These are phyloP conservation scores for Papilio gigon DNA, from an alignment of 2,888 invertebrate species.

Conservation along the genomic window DNA sequence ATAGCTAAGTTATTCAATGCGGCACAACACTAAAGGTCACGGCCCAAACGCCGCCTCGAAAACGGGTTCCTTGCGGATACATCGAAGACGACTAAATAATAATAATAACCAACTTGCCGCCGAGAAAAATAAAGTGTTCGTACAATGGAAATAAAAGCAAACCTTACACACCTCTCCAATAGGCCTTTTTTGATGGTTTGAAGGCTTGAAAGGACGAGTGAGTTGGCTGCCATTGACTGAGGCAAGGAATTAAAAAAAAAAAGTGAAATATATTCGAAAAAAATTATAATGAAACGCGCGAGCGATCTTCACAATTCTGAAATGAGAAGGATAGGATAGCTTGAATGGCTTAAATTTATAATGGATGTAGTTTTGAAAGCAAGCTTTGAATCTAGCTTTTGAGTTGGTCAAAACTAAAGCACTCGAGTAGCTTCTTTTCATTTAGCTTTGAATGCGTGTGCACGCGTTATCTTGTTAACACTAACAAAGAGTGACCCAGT, in stretches of 20 bases:
- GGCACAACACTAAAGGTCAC: slow-evolving; percentile 73
- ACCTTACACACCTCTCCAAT: slow-evolving; percentile 54
- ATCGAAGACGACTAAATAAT: slow-evolving; percentile 67
- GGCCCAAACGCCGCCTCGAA: slow-evolving; percentile 71
- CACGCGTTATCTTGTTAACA: slow-evolving; percentile 31
- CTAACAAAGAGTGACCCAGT: slow-evolving; percentile 24
- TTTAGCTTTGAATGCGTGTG: slow-evolving; percentile 30
- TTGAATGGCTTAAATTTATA: slow-evolving; percentile 56
- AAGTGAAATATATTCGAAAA: slow-evolving; percentile 43
- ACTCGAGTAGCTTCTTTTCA: slow-evolving; percentile 39
- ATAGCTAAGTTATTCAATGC: slow-evolving; percentile 43
- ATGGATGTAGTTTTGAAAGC: slow-evolving; percentile 47
- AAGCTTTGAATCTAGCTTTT: slow-evolving; percentile 46
- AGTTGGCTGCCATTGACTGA: slow-evolving; percentile 50
- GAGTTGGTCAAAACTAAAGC: slow-evolving; percentile 42
- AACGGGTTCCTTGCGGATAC: slow-evolving; percentile 72
- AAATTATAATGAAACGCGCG: slow-evolving; percentile 46
- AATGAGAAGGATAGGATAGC: slow-evolving; percentile 56
- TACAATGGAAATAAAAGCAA: slow-evolving; percentile 58
- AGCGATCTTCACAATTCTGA: slow-evolving; percentile 57
- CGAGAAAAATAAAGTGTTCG: slow-evolving; percentile 60
- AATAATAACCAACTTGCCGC: slow-evolving; percentile 64
- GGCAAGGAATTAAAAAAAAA: slow-evolving; percentile 49
- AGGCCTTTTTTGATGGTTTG: slow-evolving; percentile 49
- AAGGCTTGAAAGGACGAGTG: slow-evolving; percentile 46